Base-by-base conservation (phyloP, 2,113 vertebrate genomes). In the Chelonoidis abingdonii region DNA sequence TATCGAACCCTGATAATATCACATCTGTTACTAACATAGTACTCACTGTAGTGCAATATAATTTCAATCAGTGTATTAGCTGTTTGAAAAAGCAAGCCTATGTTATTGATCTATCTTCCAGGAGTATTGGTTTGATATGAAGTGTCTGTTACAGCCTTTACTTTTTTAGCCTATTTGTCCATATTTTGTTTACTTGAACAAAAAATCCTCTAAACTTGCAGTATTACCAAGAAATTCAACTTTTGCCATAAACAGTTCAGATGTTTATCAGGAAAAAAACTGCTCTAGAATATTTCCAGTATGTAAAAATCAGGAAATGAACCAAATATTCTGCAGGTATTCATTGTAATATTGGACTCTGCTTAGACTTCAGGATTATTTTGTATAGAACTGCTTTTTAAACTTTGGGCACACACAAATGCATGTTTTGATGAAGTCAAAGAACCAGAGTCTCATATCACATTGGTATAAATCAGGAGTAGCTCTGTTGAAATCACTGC, bases 11-110 rank as follows among this genome's bases (percentile, higher is more conserved):
- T 90, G 97, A 96, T 96, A 97, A 78, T 91, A 97, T 93, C 93
- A 94, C 97, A 98, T 97, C 96, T 98, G 98, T 96, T 98, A 86
- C 96, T 94, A 87, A 84, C 69, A 44, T 95, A 95, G 81, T 62
- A 97, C 25, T 44, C 49, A 84, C 79, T 87, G 44, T 78, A 79
- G 88, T 91, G 94, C 79, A 94, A 92, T 96, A 81, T 80, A 80
- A 94, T 87, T 94, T n/a, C 93, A 86, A 87, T 62, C 44, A 89
- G 88, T 88, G 75, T 93, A 90, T 83, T 65, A 93, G 52, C 87
- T 94, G 84, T 27, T 76, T 82, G 79, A 84, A 88, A 95, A 95
- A 86, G 24, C 54, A 83, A 85, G 86, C 91, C 87, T 92, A 82
- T 87, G 88, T 92, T 92, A 83, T 56, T 92, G 91, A 88, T 78